Evolutionary conservation across 2,888 invertebrate genomes (phyloP).

Genomic region (Tipula lateralis): DNA sequence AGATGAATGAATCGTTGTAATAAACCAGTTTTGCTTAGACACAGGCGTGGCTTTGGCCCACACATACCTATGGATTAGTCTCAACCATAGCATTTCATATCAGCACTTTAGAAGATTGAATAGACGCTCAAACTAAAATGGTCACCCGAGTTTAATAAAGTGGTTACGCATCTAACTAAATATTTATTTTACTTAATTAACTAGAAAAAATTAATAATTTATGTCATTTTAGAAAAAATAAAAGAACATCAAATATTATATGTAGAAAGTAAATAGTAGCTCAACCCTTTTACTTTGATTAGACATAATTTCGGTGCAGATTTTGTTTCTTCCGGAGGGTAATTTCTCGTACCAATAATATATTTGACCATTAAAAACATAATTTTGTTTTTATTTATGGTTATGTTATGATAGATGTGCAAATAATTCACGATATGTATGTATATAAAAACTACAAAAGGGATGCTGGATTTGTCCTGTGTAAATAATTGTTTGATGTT

Average conservation of each 20-base stretch:
- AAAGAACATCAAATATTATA: neutral
- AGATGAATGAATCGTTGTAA: too few relatives aligned
- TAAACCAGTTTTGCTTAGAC: too few relatives aligned
- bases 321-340: neutral
- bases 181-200: neutral
- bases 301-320: neutral
- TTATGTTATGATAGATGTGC: neutral
- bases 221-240: neutral
- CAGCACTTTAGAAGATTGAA: too few relatives aligned
- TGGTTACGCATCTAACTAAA: too few relatives aligned
- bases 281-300: neutral
- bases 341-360: neutral
- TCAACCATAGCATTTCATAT: too few relatives aligned
- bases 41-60: too few relatives aligned
- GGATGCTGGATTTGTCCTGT: neutral
- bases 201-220: neutral
- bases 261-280: too few relatives aligned
- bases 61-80: too few relatives aligned
- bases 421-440: neutral
- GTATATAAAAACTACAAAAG: neutral
- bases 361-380: slow-evolving; percentile 11
- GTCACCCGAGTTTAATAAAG: too few relatives aligned
- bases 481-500: neutral
- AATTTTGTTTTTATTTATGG: neutral
- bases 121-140: too few relatives aligned